Evolutionary conservation across 2,797 vertebrate genomes (phyloP).

Genomic region (Sarcoramphus papa): DNA sequence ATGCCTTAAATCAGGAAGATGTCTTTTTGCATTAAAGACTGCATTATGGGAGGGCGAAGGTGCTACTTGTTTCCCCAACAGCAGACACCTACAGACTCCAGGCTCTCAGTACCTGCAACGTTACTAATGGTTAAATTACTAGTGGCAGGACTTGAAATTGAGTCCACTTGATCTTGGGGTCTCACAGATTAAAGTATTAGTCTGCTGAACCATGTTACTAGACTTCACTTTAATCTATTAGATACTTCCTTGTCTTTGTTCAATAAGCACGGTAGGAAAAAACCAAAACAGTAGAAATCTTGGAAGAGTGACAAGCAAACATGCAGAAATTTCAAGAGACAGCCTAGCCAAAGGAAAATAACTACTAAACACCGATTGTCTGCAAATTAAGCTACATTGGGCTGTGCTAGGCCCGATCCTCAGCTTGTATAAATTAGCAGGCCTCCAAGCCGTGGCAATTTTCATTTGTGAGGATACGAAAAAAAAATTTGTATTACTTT

Average conservation of each 20-base stretch:
- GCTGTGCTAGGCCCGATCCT: not conserved
- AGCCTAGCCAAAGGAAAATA: not conserved
- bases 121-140: slow-evolving; percentile 18
- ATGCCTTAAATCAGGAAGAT: not conserved
- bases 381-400: not conserved
- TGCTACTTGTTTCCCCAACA: not conserved
- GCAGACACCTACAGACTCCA: slow-evolving; percentile 24
- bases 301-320: slow-evolving; percentile 13
- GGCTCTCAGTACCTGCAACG: slow-evolving; percentile 25
- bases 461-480: not conserved
- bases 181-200: slow-evolving; percentile 64
- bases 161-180: slow-evolving; percentile 56
- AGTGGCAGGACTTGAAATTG: slow-evolving; percentile 59
- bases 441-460: not conserved
- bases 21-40: not conserved
- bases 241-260: slow-evolving; percentile 54
- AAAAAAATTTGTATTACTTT: not conserved
- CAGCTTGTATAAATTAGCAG: slow-evolving; percentile 2
- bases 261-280: not conserved
- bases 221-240: slow-evolving; percentile 34
- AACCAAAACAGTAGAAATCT: not conserved
- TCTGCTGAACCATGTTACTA: slow-evolving; percentile 43
- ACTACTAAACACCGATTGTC: not conserved
- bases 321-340: not conserved
- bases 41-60: not conserved